Percentiles rank a stretch among this genome's conserved stretches.
phyloP scores from a whole-genome alignment of 2,797 vertebrate species.

The Todus mexicanus region DNA sequence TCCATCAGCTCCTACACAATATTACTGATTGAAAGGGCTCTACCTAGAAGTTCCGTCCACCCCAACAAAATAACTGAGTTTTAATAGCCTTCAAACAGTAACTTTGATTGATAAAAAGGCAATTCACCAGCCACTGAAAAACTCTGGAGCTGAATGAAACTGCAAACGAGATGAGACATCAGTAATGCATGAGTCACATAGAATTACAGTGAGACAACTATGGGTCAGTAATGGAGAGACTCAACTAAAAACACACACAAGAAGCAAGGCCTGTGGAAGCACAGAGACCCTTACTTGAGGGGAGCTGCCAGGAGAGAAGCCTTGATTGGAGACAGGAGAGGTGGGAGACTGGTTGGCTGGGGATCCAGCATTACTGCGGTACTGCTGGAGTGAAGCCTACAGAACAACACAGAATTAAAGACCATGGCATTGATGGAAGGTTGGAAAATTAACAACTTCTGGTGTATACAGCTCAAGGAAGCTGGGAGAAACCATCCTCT shows the following conservation, averaged over 20 bases:
- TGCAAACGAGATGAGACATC: slow-evolving; percentile 37
- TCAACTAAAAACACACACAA: slow-evolving; percentile 32
- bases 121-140: neutral
- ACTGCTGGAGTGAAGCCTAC: slow-evolving; percentile 95
- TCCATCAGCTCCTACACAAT: accelerated
- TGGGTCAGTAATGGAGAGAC: slow-evolving; percentile 54
- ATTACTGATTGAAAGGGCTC: accelerated
- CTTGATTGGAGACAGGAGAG: slow-evolving; percentile 99
- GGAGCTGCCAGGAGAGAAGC: slow-evolving; percentile 98
- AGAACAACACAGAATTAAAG: slow-evolving; percentile 79
- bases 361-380: slow-evolving; percentile 96
- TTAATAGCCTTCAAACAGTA: neutral
- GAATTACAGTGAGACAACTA: slow-evolving; percentile 36
- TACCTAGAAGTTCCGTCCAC: neutral
- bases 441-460: neutral
- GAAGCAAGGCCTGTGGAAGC: slow-evolving; percentile 42
- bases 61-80: neutral
- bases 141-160: neutral
- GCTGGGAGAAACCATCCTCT: neutral
- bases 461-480: neutral
- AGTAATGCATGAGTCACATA: slow-evolving; percentile 71
- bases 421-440: neutral
- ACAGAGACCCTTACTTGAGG: slow-evolving; percentile 93
- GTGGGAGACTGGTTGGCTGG: slow-evolving; percentile 99
- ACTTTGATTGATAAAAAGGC: neutral